These are phyloP conservation scores for Drosophila obscura DNA, from an alignment of 1,140 invertebrate species.

Conservation along the genomic window DNA sequence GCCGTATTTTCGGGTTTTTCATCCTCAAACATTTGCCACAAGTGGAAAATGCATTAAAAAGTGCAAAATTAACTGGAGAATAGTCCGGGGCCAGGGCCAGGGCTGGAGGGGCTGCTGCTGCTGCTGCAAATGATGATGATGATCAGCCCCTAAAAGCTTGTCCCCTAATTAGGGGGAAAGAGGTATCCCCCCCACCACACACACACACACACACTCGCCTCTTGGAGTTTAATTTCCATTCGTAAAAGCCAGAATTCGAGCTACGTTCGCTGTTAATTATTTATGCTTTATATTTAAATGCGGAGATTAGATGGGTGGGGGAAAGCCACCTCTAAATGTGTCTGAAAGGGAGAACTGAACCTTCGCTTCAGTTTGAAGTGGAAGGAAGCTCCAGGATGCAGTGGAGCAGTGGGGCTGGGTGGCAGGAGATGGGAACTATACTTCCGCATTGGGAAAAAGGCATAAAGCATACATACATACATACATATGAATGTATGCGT, in stretches of 20 bases:
- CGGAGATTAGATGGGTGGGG: constrained; percentile 58
- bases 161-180: constrained; percentile 65
- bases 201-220: not conserved
- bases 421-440: constrained; percentile 57
- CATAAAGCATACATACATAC: constrained; percentile 54
- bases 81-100: constrained; percentile 14
- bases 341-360: not conserved
- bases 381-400: not conserved
- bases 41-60: constrained; percentile 77
- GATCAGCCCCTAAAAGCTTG: constrained; percentile 37
- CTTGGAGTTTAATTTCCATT: constrained; percentile 11
- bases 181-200: constrained; percentile 6
- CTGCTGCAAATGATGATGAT: constrained; percentile 47
- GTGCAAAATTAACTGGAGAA: constrained; percentile 78
- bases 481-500: constrained; percentile 41
- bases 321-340: constrained; percentile 5
- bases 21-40: constrained; percentile 44
- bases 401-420: not conserved
- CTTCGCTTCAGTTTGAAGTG: constrained; percentile 71
- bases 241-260: not conserved
- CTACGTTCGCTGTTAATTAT: constrained; percentile 68
- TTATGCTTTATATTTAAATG: constrained; percentile 80
- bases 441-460: constrained; percentile 70
- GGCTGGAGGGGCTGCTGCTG: not conserved
- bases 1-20: constrained; percentile 39